Percentiles rank a stretch among this genome's conserved stretches.
phyloP scores from a whole-genome alignment of 1,140 invertebrate genomes.

The Drosophila ficusphila region DNA sequence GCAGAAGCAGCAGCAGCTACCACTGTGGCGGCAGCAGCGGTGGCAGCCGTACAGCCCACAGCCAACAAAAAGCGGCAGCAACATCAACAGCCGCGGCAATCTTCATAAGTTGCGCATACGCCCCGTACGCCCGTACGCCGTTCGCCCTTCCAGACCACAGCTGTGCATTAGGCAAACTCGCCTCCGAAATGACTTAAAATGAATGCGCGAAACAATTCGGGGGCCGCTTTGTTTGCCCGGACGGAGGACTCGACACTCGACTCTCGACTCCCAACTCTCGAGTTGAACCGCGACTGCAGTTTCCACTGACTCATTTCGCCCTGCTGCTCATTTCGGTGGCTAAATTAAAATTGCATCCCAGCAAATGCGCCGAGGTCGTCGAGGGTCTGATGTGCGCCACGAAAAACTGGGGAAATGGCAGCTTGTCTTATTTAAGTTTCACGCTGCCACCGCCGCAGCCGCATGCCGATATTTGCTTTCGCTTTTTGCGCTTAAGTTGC shows the following conservation, averaged over 20 bases:
- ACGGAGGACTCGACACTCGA: slow-evolving; percentile 13
- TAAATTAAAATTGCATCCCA: slow-evolving; percentile 79
- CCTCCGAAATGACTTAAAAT: slow-evolving; percentile 58
- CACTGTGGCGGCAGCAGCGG: slow-evolving; percentile 1
- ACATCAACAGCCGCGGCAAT: slow-evolving; percentile 58
- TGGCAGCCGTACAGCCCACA: slow-evolving; percentile 19
- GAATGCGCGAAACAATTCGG: slow-evolving; percentile 64
- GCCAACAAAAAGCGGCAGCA: slow-evolving; percentile 24
- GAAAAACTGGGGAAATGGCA: not conserved
- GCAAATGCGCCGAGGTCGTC: slow-evolving; percentile 52
- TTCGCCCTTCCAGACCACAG: slow-evolving; percentile 45
- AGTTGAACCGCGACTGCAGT: slow-evolving; percentile 18
- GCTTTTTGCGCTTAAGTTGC: slow-evolving; percentile 32
- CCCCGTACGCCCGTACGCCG: slow-evolving; percentile 28
- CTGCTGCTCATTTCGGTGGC: slow-evolving; percentile 65
- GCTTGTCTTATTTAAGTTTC: slow-evolving; percentile 47
- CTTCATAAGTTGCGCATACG: slow-evolving; percentile 79
- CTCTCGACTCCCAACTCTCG: not conserved
- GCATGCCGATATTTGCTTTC: slow-evolving; percentile 47
- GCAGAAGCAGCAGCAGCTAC: no score
- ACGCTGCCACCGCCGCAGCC: slow-evolving; percentile 12
- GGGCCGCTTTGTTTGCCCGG: slow-evolving; percentile 64
- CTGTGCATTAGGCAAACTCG: slow-evolving; percentile 71
- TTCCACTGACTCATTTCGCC: slow-evolving; percentile 24
- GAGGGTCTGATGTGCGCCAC: slow-evolving; percentile 16